Conservation (phyloP, 2,888 invertebrate species). For the Crocallis elinguaria region DNA sequence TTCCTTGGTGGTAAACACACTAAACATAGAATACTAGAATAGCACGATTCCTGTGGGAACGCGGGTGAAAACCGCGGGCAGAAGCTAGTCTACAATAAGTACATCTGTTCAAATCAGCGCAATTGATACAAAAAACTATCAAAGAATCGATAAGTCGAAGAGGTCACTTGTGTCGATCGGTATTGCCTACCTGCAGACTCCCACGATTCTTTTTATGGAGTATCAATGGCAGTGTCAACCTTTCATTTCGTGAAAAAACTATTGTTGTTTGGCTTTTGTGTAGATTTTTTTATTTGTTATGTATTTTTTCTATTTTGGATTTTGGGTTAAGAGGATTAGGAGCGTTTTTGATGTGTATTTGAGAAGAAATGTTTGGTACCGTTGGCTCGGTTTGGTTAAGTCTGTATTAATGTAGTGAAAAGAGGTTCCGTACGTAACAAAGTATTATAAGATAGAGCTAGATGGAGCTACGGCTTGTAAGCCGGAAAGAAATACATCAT, state of each 20-base stretch:
- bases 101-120: conserved; percentile 16
- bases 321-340: conserved; percentile 68
- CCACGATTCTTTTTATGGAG: conserved; percentile 53
- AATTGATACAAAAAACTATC: conserved; percentile 30
- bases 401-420: conserved; percentile 1
- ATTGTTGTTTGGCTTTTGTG: conserved; percentile 54
- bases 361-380: conserved; percentile 51
- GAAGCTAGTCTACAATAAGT: no score
- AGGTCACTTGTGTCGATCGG: conserved; percentile 53
- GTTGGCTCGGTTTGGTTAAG: conserved; percentile 35
- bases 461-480: no score
- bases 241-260: conserved; percentile 39
- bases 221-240: conserved; percentile 57
- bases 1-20: no score
- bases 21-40: no score
- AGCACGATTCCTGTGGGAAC: no score
- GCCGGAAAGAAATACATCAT: no score
- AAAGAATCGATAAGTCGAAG: conserved; percentile 43
- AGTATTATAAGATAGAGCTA: no score
- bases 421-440: conserved; percentile 22
- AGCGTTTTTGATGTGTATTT: conserved; percentile 58
- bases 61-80: no score
- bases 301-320: conserved; percentile 34
- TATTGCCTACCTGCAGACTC: conserved; percentile 53
- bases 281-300: conserved; percentile 21